phyloP scores from a whole-genome alignment of 1,140 invertebrate species.

The Calliphora vicina region DNA sequence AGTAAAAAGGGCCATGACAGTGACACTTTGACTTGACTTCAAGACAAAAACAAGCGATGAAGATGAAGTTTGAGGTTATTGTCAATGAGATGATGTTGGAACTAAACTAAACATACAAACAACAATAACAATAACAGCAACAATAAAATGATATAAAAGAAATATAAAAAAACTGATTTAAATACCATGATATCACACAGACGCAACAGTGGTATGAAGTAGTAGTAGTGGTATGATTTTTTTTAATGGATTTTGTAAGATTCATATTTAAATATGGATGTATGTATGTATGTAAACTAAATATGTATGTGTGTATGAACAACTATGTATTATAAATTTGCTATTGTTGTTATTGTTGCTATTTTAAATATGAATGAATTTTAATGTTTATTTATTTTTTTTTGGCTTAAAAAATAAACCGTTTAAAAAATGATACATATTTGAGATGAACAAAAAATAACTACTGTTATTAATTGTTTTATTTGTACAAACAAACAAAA shows the following conservation, averaged over 20 bases:
- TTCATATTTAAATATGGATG: neutral
- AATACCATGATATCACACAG: neutral
- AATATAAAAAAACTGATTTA: neutral
- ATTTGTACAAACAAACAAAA: too few species aligned
- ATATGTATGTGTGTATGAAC: too few species aligned
- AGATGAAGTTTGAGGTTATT: conserved; percentile 60
- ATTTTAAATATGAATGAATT: too few species aligned
- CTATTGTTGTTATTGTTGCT: too few species aligned
- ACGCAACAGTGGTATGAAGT: neutral
- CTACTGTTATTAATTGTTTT: conserved; percentile 36
- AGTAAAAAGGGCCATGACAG: conserved; percentile 63
- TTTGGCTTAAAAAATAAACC: too few species aligned
- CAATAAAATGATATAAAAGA: neutral
- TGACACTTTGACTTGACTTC: conserved; percentile 51
- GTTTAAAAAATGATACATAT: neutral
- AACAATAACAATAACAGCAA: conserved; percentile 24
- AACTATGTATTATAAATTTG: too few species aligned
- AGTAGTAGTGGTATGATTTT: neutral
- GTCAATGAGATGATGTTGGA: conserved; percentile 49
- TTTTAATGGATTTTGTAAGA: neutral
- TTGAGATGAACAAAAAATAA: neutral
- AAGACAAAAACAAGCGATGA: neutral
- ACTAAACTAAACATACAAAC: conserved; percentile 19
- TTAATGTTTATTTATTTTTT: too few species aligned
- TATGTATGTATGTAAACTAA: too few species aligned